Base-by-base conservation (phyloP, 1,140 invertebrate genomes). In the Andrena cerasifolii region DNA sequence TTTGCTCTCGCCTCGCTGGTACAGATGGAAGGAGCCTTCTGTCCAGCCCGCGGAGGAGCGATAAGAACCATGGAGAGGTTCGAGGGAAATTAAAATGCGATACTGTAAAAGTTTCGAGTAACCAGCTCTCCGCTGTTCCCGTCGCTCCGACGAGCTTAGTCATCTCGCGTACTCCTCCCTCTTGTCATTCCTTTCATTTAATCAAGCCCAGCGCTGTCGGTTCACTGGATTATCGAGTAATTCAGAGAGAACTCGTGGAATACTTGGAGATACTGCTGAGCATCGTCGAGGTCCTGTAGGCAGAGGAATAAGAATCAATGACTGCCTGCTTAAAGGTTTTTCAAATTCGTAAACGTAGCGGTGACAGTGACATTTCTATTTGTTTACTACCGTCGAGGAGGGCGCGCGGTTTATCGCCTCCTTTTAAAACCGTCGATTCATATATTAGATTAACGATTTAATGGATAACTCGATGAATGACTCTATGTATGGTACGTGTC, bases 381-480 rank as follows among this genome's bases (percentile, higher is more conserved):
- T 77, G 66, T 77, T 77, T 77, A 77, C 66, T 26, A 53, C 58
- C 24, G 14, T 33, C 26, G 36, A 43, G 2, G 36, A 43, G 49
- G 54, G 26, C 43, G 33, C 24, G 53, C 56, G 43, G n/a, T 61
- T 62, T 58, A 33, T 77, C 75, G 56, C n/a, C 56, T 77, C 33
- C 24, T 71, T 71, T 77, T 70, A 77, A 61, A 77, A 71, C 16
- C 72, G 80, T 81, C 80, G 81, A 86, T 82, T 90, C 81, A 71
- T 59, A 80, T 87, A 90, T 90, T 91, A 84, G 85, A 91, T 90
- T 89, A 90, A 89, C 85, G 79, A 85, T 89, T 89, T 89, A 90
- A 91, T 90, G 90, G 86, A 85, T 89, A 89, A 91, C 87, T 89
- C 84, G 88, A 88, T 87, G 87, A 91, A 88, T 89, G 85, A 85